Evolutionary conservation across 2,113 vertebrate genomes (phyloP).

Genomic region (Hyperopisus bebe): DNA sequence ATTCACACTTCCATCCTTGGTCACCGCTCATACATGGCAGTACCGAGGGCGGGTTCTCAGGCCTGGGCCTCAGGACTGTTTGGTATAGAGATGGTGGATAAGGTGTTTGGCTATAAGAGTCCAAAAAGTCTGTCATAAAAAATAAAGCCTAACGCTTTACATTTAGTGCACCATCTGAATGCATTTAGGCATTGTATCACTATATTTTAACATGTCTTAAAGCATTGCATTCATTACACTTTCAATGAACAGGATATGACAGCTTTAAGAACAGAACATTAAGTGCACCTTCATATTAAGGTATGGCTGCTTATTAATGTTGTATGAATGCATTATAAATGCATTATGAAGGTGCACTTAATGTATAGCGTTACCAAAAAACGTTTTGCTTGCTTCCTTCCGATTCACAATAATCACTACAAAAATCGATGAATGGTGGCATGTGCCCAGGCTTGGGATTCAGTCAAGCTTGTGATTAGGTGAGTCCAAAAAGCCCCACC

Average conservation of each 20-base stretch:
- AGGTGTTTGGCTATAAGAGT: too few relatives aligned
- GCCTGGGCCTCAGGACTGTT: too few relatives aligned
- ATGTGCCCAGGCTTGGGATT: background rate
- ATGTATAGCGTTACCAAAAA: background rate
- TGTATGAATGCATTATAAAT: background rate
- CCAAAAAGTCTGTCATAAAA: too few relatives aligned
- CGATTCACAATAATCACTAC: background rate
- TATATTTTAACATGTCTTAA: too few relatives aligned
- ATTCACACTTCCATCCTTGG: background rate
- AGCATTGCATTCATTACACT: too few relatives aligned
- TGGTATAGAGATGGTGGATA: too few relatives aligned
- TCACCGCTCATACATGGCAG: too few relatives aligned
- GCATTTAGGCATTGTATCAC: too few relatives aligned
- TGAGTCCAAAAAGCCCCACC: background rate
- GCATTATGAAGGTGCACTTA: background rate
- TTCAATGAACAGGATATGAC: too few relatives aligned
- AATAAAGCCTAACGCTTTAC: too few relatives aligned
- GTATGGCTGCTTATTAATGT: background rate
- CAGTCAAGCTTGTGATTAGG: background rate
- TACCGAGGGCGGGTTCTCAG: too few relatives aligned
- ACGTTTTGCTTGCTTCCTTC: background rate
- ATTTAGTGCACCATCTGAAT: too few relatives aligned
- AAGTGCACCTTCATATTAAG: background rate
- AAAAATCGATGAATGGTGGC: background rate
- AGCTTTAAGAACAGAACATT: background rate